Evolutionary conservation across 2,113 vertebrate genomes (phyloP).

Genomic region (Odocoileus virginianus): DNA sequence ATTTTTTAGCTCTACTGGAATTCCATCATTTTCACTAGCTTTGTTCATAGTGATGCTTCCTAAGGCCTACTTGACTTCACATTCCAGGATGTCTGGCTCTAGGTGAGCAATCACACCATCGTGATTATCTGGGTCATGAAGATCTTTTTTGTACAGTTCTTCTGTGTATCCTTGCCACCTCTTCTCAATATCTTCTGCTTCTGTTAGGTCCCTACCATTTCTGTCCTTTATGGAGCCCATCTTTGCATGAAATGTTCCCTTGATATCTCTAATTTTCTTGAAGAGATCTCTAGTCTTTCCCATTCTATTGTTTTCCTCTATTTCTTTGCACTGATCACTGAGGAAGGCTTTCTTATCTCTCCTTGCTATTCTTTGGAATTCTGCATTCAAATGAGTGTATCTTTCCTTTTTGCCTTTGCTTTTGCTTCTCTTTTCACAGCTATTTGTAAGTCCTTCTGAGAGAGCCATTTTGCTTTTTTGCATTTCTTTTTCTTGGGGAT

Average conservation of each 20-base stretch:
- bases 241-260: neutral
- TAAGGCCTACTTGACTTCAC: neutral
- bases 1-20: neutral
- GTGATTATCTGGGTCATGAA: neutral
- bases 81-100: neutral
- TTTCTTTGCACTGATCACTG: neutral
- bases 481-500: neutral
- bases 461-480: neutral
- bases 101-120: neutral
- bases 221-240: neutral
- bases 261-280: neutral
- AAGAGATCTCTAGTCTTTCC: neutral
- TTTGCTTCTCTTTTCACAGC: neutral
- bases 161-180: neutral
- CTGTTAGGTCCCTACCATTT: neutral
- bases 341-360: neutral
- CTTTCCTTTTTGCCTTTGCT: neutral
- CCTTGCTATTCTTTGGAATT: neutral
- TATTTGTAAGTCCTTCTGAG: neutral
- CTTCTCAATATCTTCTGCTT: neutral
- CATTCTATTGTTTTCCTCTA: neutral
- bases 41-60: neutral
- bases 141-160: neutral
- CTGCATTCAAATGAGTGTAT: neutral
- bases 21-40: neutral